Evolutionary conservation across 2,888 invertebrate genomes (phyloP), one percentile per base, ranked within the genome.

Genomic region (Caenorhabditis parvicauda): DNA sequence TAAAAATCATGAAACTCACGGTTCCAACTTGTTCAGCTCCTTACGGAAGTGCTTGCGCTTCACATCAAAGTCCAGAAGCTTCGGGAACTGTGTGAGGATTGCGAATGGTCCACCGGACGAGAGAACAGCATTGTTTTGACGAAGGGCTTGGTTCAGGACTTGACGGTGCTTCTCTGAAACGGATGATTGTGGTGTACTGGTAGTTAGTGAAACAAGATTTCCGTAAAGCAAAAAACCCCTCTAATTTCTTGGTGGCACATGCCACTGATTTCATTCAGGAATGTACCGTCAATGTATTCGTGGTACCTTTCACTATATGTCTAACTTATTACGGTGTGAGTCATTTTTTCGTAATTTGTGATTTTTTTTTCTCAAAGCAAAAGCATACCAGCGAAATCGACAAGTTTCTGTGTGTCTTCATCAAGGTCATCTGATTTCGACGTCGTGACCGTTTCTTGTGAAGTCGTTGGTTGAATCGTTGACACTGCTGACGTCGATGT

Each of bases 41-140:
- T 90, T 89, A 57, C 90, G 86, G 85, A 91, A 91, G 81, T 90
- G 90, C 51, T 89, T 86, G 41, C 91, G 85, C 82, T 92, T 92
- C 0, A 92, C 90, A 82, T 92, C 91, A 82, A 92, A 92, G 83
- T 92, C 91, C 21, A 92, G 83, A 45, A 92, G 88, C 64, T 90
- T 86, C 0, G 91, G 90, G 79, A 91, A 90, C 83, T 91, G 89
- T 2, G 91, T 90, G 5, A 92, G 84, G 0, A 91, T 90, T 2
- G 90, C 88, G 82, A 92, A 92, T 5, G 91, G 91, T 0, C 91
- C 91, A 75, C 91, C 90, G 43, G 74, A 65, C 21, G 75, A 69
- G 1, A 75, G 56, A 12, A 70, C 70, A 5, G 70, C 64, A 25
- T 67, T 71, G 79, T 83, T 54, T 79, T 91, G 90, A 2, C 91